phyloP scores from a whole-genome alignment of 2,113 vertebrate species.

The Motacilla tschutschensis region DNA sequence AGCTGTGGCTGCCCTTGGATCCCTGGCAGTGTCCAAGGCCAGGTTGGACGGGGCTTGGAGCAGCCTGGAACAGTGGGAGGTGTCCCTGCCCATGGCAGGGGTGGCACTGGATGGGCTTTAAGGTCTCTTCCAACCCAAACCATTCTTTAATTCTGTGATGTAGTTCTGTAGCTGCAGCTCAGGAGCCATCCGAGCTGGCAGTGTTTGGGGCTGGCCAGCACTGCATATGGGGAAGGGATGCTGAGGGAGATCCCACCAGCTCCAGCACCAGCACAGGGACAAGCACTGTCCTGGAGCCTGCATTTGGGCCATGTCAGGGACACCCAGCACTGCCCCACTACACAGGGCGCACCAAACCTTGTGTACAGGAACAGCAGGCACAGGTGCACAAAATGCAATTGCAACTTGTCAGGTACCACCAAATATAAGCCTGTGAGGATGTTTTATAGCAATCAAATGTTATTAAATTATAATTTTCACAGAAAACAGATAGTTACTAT shows the following conservation, averaged over 20 bases:
- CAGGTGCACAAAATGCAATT: not conserved
- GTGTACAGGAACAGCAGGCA: not conserved
- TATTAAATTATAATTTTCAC: not conserved
- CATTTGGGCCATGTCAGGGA: not conserved
- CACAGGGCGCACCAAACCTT: not conserved
- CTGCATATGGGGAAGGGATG: no score
- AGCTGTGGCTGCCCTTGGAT: not conserved
- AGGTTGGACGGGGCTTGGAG: rapidly evolving
- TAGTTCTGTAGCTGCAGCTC: not conserved
- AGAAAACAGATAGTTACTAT: not conserved
- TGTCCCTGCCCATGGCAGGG: not conserved
- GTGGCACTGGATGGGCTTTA: not conserved
- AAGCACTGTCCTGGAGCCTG: not conserved
- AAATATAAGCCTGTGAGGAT: not conserved
- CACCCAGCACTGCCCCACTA: not conserved
- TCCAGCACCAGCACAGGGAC: not conserved
- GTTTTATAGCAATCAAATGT: not conserved
- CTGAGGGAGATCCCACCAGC: not conserved
- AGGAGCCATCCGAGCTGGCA: not conserved
- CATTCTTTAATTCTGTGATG: not conserved
- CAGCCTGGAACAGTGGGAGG: not conserved
- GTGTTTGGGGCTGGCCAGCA: not conserved
- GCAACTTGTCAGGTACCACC: not conserved
- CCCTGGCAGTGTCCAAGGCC: not conserved
- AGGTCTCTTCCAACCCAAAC: not conserved